Percentiles rank a stretch among this genome's conserved stretches.
Conservation (phyloP, 2,113 vertebrate genomes). For the Sinocyclocheilus rhinocerous region DNA sequence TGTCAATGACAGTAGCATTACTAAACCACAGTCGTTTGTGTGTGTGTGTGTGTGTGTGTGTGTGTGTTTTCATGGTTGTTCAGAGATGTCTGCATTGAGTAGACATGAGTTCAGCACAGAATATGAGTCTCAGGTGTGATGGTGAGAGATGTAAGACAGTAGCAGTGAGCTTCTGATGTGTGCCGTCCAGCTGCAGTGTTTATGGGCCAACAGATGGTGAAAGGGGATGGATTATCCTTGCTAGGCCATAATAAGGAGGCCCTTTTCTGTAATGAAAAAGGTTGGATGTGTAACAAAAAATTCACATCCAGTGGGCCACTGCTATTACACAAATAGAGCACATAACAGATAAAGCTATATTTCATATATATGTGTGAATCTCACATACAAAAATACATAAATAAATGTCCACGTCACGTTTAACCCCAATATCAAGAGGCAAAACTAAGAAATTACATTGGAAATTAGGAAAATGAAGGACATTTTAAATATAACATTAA, state of each 20-base stretch:
- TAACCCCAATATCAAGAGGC: background rate
- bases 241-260: conserved; percentile 13
- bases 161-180: conserved; percentile 30
- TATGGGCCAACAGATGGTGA: conserved; percentile 53
- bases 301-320: background rate
- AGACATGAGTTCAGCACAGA: background rate
- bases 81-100: background rate
- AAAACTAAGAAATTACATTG: background rate
- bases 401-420: background rate
- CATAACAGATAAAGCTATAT: background rate
- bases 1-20: background rate
- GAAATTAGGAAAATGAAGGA: too few relatives aligned
- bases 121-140: conserved; percentile 27
- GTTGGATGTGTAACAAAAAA: conserved; percentile 1
- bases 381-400: background rate
- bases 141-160: background rate
- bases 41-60: background rate
- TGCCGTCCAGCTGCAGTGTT: conserved; percentile 49
- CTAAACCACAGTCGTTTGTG: background rate
- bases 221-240: conserved; percentile 49
- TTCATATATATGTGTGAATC: background rate
- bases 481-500: too few relatives aligned
- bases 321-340: background rate
- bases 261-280: conserved; percentile 24
- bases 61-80: background rate